Percentiles rank a stretch among this genome's conserved stretches.
These are phyloP conservation scores for Larimichthys polyactis DNA, from an alignment of 2,113 vertebrate genomes.

Conservation along the genomic window DNA sequence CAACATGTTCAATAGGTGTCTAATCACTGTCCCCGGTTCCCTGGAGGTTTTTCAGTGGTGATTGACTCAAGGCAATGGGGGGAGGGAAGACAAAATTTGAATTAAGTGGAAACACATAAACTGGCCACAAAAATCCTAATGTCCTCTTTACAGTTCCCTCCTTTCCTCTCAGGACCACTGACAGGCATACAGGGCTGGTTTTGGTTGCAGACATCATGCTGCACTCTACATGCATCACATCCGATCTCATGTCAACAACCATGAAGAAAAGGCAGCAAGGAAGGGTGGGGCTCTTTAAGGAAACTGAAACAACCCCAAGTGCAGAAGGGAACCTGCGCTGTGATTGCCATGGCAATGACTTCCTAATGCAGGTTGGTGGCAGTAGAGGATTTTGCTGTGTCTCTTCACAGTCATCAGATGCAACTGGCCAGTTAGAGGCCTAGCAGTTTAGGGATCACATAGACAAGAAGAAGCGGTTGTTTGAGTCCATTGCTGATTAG, in stretches of 20 bases:
- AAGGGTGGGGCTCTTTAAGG: slow-evolving; percentile 31
- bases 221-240: slow-evolving; percentile 16
- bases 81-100: background rate
- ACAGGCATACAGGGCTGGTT: background rate
- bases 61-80: slow-evolving; percentile 12
- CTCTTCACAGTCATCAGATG: slow-evolving; percentile 27
- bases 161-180: background rate
- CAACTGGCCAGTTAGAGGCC: slow-evolving; percentile 24
- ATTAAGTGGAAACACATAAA: slow-evolving; percentile 7
- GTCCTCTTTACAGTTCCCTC: background rate
- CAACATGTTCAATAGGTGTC: background rate
- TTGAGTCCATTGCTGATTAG: slow-evolving; percentile 42
- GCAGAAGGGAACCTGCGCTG: slow-evolving; percentile 9
- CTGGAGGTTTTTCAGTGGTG: slow-evolving; percentile 18
- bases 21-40: background rate
- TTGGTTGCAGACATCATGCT: slow-evolving; percentile 1
- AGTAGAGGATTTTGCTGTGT: slow-evolving; percentile 27
- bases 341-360: slow-evolving; percentile 35
- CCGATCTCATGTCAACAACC: slow-evolving; percentile 8
- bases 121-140: slow-evolving; percentile 9
- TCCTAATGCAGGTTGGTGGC: slow-evolving; percentile 14
- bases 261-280: slow-evolving; percentile 25
- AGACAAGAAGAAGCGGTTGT: background rate
- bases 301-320: slow-evolving; percentile 23
- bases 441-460: slow-evolving; percentile 1